Percentiles rank a stretch among this genome's conserved stretches.
phyloP scores from a whole-genome alignment of 2,888 invertebrate genomes.

The Synanthedon tipuliformis region DNA sequence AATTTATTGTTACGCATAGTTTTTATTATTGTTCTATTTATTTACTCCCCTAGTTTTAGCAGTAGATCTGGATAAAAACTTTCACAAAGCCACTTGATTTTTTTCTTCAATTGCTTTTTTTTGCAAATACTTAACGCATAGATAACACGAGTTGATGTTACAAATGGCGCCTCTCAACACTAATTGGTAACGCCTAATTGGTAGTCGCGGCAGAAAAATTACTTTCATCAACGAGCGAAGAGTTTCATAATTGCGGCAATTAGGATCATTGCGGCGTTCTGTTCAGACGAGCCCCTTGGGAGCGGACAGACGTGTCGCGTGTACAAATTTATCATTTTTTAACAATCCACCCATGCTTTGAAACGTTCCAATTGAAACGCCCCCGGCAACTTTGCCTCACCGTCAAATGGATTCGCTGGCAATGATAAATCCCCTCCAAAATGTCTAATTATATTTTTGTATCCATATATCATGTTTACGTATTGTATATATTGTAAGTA shows the following conservation, averaged over 20 bases:
- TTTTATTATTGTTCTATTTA: too few relatives aligned
- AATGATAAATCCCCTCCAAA: background rate
- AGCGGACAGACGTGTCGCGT: conserved; percentile 43
- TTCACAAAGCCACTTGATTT: too few relatives aligned
- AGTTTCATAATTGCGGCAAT: conserved; percentile 62
- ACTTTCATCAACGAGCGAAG: conserved; percentile 63
- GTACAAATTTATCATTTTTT: conserved; percentile 39
- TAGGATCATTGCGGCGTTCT: conserved; percentile 49
- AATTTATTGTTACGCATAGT: too few relatives aligned
- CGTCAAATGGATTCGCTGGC: conserved; percentile 9
- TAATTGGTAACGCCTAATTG: conserved; percentile 60
- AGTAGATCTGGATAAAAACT: too few relatives aligned
- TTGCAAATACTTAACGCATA: background rate
- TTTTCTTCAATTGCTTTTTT: too few relatives aligned
- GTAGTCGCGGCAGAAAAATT: conserved; percentile 62
- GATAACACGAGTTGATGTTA: conserved; percentile 39
- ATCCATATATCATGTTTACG: too few relatives aligned
- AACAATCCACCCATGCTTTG: conserved; percentile 2
- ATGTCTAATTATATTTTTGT: background rate
- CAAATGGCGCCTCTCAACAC: conserved; percentile 42
- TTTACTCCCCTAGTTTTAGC: too few relatives aligned
- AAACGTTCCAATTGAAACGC: conserved; percentile 36
- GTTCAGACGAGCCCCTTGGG: conserved; percentile 34
- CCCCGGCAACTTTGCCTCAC: conserved; percentile 26
- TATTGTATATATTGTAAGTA: too few relatives aligned